phyloP scores from a whole-genome alignment of 1,140 invertebrate genomes.

The Pogonus chalceus region DNA sequence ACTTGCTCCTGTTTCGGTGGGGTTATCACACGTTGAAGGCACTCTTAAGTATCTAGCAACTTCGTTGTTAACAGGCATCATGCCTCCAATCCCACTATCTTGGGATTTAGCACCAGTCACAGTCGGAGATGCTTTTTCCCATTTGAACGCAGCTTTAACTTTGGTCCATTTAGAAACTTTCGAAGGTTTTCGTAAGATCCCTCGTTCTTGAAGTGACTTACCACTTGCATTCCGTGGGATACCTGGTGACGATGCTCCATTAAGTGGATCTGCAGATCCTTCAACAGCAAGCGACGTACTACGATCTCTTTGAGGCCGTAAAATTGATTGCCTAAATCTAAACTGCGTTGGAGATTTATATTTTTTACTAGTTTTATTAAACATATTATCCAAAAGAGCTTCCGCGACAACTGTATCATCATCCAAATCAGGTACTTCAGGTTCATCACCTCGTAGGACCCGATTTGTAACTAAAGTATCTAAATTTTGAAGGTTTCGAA shows the following conservation, averaged over 20 bases:
- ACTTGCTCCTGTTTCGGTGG: slow-evolving; percentile 29
- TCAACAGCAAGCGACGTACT: slow-evolving; percentile 21
- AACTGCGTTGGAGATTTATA: slow-evolving; percentile 11
- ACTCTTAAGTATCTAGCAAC: slow-evolving; percentile 39
- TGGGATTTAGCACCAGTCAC: slow-evolving; percentile 32
- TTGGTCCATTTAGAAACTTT: slow-evolving; percentile 73
- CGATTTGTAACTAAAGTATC: slow-evolving; percentile 41
- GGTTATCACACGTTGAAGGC: slow-evolving; percentile 32
- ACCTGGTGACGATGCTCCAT: no score
- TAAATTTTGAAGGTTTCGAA: slow-evolving; percentile 53
- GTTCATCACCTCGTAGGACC: slow-evolving; percentile 32
- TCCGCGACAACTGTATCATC: slow-evolving; percentile 46
- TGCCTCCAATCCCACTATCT: slow-evolving; percentile 34
- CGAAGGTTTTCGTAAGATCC: slow-evolving; percentile 16
- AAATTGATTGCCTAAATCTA: slow-evolving; percentile 18
- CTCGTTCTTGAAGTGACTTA: neutral
- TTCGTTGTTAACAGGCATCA: slow-evolving; percentile 32
- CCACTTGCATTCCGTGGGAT: neutral
- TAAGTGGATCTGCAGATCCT: slow-evolving; percentile 27
- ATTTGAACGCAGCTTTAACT: slow-evolving; percentile 71
- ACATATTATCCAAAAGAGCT: slow-evolving; percentile 44
- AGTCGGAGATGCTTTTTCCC: slow-evolving; percentile 47
- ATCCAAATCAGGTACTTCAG: slow-evolving; percentile 41
- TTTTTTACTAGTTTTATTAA: slow-evolving; percentile 31
- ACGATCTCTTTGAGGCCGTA: slow-evolving; percentile 17